Base-by-base conservation (phyloP, 1,140 invertebrate genomes). In the Tetramorium alpestre region DNA sequence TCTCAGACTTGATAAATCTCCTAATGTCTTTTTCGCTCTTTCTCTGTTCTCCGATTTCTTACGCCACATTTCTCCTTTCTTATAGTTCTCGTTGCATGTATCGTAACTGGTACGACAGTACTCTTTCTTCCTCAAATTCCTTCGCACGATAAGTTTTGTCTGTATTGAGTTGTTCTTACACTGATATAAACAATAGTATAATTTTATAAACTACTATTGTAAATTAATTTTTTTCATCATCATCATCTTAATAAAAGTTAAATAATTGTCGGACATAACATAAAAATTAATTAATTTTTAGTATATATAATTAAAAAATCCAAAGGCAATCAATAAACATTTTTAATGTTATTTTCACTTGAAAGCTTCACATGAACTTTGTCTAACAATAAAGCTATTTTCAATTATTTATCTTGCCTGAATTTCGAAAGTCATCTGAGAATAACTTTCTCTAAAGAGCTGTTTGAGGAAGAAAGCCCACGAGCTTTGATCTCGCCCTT, bases 1-100 rank as follows among this genome's bases (percentile, higher is more conserved):
- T 58, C 89, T 88, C 73, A 67, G 67, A 60, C 87, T 82, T 89
- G 77, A 76, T 87, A 87, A 90, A 90, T 90, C 89, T 90, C 73
- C 85, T 84, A 82, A 62, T 84, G 67, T 70, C 65, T 56, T 75
- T 75, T 51, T 72, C 62, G 47, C 25, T 86, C 47, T 49, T 69
- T 72, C 44, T 49, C 51, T 49, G 51, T 62, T 44, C 77, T n/a
- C 58, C 54, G n/a, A 54, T 69, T 69, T 86, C 25, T 77, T 77
- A 54, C 81, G 25, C 38, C 41, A 64, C 70, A 47, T 85, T 85
- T 85, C 64, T 64, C 47, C 60, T 51, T 84, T 82, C 67, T 82
- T 67, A 69, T 7, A 47, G 54, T 47, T 33, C 18, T 49, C 62
- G 49, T 82, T 58, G 64, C 65, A 72, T 60, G 65, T 51, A 70